Evolutionary conservation across 1,140 invertebrate species (phyloP).

Genomic region (Drosophila trapezifrons): DNA sequence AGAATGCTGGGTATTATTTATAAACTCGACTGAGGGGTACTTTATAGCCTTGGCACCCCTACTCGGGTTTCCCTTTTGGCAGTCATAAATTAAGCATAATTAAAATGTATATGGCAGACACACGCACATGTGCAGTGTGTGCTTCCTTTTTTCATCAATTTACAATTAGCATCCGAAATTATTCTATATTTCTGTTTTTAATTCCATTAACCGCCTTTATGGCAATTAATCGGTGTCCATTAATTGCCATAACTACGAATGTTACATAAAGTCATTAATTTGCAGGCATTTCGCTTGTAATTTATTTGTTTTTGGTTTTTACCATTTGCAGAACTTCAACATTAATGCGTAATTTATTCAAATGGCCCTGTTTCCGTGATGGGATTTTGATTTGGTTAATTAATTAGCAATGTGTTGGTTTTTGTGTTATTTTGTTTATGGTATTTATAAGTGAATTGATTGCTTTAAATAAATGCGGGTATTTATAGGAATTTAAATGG

Average conservation of each 20-base stretch:
- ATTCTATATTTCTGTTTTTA: constrained; percentile 14
- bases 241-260: constrained; percentile 26
- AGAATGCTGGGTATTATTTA: constrained; percentile 15
- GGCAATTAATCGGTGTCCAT: constrained; percentile 21
- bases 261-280: constrained; percentile 12
- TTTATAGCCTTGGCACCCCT: not conserved
- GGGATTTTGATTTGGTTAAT: constrained; percentile 4
- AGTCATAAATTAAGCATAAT: constrained; percentile 71
- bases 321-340: not conserved
- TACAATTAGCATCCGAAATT: constrained; percentile 44
- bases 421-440: not conserved
- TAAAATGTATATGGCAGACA: constrained; percentile 69
- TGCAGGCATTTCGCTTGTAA: not conserved
- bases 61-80: constrained; percentile 32
- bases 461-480: not conserved
- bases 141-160: constrained; percentile 42
- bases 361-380: not conserved
- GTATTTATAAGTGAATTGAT: not conserved
- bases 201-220: constrained; percentile 10
- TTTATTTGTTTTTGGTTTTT: not conserved
- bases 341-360: constrained; percentile 13
- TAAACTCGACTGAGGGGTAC: constrained; percentile 1
- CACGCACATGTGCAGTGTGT: constrained; percentile 17
- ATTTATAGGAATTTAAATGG: no score
- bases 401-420: not conserved